A percentile compares a stretch with the other conserved stretches of the same genome.
Evolutionary conservation across 2,113 vertebrate genomes (phyloP).

Genomic region (Tylochromis polylepis): DNA sequence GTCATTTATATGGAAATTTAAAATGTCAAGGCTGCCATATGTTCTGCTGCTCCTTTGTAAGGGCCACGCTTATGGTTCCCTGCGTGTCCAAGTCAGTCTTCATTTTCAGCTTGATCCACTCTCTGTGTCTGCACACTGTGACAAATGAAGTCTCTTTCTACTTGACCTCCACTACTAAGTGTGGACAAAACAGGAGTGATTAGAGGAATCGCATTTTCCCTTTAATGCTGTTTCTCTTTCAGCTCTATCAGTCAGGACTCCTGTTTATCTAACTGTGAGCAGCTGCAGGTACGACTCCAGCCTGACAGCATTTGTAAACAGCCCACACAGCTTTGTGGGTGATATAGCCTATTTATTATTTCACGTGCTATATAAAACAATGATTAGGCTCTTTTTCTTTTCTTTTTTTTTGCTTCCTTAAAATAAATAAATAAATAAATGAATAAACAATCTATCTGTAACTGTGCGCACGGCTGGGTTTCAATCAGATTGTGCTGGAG

Average conservation of each 20-base stretch:
- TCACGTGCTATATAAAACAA: background rate
- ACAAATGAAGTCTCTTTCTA: background rate
- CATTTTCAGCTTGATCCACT: background rate
- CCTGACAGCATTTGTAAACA: background rate
- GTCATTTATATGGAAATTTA: slow-evolving; percentile 13
- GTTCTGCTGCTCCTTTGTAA: background rate
- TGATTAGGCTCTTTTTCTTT: background rate
- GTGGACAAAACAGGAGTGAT: background rate
- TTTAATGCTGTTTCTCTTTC: background rate
- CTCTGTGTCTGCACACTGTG: background rate
- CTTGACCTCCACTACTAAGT: background rate
- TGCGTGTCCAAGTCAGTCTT: background rate
- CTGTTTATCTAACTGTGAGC: background rate
- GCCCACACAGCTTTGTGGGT: background rate
- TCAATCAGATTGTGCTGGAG: background rate
- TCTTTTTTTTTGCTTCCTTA: background rate
- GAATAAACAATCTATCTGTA: background rate
- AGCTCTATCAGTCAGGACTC: background rate
- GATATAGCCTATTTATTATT: background rate
- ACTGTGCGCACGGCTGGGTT: background rate
- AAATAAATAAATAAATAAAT: background rate
- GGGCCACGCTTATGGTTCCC: background rate
- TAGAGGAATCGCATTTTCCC: background rate
- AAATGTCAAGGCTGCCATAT: background rate
- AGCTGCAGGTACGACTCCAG: background rate